These are phyloP conservation scores for Drosophila nikananu DNA, from an alignment of 1,140 invertebrate species.

Conservation along the genomic window DNA sequence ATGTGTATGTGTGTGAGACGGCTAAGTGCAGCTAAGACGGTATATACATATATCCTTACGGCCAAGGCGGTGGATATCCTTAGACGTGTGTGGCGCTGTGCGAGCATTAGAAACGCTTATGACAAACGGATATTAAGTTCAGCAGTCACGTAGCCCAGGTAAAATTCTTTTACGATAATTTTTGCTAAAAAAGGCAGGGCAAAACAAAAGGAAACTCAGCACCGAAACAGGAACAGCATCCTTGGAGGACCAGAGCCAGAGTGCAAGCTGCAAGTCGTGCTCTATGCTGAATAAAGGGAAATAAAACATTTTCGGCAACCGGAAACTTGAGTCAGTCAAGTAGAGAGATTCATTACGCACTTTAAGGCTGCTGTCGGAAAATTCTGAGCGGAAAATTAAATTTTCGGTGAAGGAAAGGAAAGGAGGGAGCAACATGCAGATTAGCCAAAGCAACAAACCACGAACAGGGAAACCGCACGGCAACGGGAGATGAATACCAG, in stretches of 20 bases:
- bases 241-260: constrained; percentile 8
- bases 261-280: constrained; percentile 37
- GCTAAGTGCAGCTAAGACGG: constrained; percentile 34
- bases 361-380: constrained; percentile 20
- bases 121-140: constrained; percentile 84
- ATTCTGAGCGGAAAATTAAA: constrained; percentile 17
- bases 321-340: constrained; percentile 46
- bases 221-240: constrained; percentile 30
- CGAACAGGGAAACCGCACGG: constrained; percentile 13
- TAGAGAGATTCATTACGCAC: constrained; percentile 43
- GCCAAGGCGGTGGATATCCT: constrained; percentile 7
- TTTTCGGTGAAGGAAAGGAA: not conserved
- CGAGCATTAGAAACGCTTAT: constrained; percentile 82
- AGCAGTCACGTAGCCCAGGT: constrained; percentile 81
- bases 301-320: constrained; percentile 45
- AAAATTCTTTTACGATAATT: constrained; percentile 84
- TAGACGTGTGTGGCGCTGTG: constrained; percentile 46
- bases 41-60: constrained; percentile 13
- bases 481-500: not conserved
- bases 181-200: constrained; percentile 54
- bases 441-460: constrained; percentile 9
- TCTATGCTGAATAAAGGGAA: constrained; percentile 11
- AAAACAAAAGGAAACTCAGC: constrained; percentile 29
- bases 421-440: constrained; percentile 14
- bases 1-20: constrained; percentile 1